Conservation (phyloP, 2,113 vertebrate genomes). For the Pteruthius melanotis region DNA sequence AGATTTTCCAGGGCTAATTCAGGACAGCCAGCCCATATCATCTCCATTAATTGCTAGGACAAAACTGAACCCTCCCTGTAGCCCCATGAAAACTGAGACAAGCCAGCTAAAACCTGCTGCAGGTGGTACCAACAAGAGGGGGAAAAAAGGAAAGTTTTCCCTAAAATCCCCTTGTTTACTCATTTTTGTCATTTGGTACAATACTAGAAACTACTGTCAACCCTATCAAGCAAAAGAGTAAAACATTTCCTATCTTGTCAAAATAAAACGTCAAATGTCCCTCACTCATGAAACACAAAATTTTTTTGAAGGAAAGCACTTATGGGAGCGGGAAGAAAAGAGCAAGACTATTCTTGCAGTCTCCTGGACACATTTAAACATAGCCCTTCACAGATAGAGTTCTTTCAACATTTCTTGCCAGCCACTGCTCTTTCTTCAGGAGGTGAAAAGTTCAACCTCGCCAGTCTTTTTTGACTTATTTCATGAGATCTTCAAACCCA, state of each 20-base stretch:
- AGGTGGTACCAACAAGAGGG: neutral
- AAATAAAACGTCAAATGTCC: neutral
- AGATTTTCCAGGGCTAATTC: slow-evolving; percentile 48
- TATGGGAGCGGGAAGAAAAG: neutral
- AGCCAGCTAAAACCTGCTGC: neutral
- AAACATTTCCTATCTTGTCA: neutral
- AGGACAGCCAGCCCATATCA: neutral
- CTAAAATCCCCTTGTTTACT: neutral
- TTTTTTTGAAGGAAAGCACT: neutral
- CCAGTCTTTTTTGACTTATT: neutral
- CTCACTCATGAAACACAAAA: neutral
- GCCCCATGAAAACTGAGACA: neutral
- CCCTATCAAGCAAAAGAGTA: neutral
- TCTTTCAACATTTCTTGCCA: neutral
- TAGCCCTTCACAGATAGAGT: neutral
- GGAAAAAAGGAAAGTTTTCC: neutral
- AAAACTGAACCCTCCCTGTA: neutral
- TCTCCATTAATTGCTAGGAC: neutral
- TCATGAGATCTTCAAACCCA: neutral
- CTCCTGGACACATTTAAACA: neutral
- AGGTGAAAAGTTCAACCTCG: neutral
- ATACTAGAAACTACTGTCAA: neutral
- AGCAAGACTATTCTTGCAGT: neutral
- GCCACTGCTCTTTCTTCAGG: neutral
- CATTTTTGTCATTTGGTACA: neutral